Conservation (phyloP, 2,888 invertebrate species). For the Pelosia muscerda region DNA sequence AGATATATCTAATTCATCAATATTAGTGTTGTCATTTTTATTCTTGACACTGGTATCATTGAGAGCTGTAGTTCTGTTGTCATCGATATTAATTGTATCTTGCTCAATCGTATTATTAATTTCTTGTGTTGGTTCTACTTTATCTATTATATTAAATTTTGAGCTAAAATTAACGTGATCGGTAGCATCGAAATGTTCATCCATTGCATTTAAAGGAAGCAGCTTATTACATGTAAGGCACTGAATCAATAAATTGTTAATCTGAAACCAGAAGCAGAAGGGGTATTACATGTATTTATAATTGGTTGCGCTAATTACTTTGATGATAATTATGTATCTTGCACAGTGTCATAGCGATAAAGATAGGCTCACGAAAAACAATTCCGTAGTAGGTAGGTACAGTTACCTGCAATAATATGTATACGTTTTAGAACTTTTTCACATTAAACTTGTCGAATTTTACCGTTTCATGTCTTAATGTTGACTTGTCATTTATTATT, state of each 20-base stretch:
- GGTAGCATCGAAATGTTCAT: constrained; percentile 52
- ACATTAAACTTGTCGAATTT: no score
- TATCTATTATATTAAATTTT: no score
- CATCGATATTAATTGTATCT: neutral
- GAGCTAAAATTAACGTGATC: constrained; percentile 45
- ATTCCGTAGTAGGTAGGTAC: no score
- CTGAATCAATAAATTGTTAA: constrained; percentile 56
- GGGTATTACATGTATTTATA: no score
- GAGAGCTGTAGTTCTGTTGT: neutral
- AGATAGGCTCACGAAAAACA: no score
- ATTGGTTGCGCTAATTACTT: no score
- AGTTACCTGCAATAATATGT: no score
- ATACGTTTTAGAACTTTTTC: no score
- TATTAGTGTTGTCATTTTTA: neutral
- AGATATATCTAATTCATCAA: neutral
- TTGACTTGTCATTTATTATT: no score
- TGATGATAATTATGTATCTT: no score
- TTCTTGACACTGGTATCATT: neutral
- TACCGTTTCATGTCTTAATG: no score
- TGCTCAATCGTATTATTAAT: constrained; percentile 1
- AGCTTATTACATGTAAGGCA: constrained; percentile 66
- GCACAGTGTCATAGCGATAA: no score
- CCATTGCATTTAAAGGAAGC: constrained; percentile 33
- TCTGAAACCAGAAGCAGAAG: constrained; percentile 48
- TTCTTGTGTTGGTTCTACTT: constrained; percentile 8